Percentiles rank a stretch among this genome's conserved stretches.
Evolutionary conservation across 1,140 invertebrate genomes (phyloP).

Genomic region (Stenopsyche tienmushanensis): DNA sequence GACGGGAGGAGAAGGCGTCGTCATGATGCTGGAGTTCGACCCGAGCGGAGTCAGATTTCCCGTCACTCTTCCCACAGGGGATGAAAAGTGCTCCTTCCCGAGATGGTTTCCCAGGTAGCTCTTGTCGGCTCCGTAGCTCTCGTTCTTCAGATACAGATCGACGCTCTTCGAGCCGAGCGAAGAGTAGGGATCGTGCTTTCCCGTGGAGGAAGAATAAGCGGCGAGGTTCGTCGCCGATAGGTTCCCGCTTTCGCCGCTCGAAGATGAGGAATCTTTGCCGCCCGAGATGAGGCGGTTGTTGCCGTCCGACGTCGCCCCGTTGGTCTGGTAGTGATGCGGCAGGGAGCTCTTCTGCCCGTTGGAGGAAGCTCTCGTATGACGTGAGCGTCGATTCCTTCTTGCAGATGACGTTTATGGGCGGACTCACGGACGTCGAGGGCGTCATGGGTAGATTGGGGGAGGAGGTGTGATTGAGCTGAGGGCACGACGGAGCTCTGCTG

Average conservation of each 20-base stretch:
- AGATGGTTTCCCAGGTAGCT: slow-evolving; percentile 13
- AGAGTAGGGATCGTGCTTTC: slow-evolving; percentile 33
- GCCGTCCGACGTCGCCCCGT: slow-evolving; percentile 44
- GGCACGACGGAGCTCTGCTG: slow-evolving; percentile 17
- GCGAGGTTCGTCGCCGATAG: slow-evolving; percentile 23
- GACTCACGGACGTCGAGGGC: slow-evolving; percentile 62
- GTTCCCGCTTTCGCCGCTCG: slow-evolving; percentile 42
- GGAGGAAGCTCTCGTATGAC: slow-evolving; percentile 50
- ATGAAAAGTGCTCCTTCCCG: slow-evolving; percentile 32
- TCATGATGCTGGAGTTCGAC: slow-evolving; percentile 65
- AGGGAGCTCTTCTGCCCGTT: slow-evolving; percentile 47
- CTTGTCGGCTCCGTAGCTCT: slow-evolving; percentile 22
- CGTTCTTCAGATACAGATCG: slow-evolving; percentile 37
- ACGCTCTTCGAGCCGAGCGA: slow-evolving; percentile 27
- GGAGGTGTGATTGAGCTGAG: slow-evolving; percentile 45
- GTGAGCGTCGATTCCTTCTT: slow-evolving; percentile 56
- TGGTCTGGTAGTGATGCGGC: slow-evolving; percentile 46
- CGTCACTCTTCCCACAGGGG: slow-evolving; percentile 47
- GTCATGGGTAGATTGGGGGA: slow-evolving; percentile 60
- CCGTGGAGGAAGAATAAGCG: slow-evolving; percentile 24
- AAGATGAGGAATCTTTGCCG: slow-evolving; percentile 51
- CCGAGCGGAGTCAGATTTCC: slow-evolving; percentile 64
- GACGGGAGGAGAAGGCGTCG: slow-evolving; percentile 65
- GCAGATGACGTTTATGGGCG: slow-evolving; percentile 62
- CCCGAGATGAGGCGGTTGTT: slow-evolving; percentile 45